Evolutionary conservation across 2,797 vertebrate species (phyloP), one percentile per base, ranked within the genome.

Genomic region (Gallinago stenura): DNA sequence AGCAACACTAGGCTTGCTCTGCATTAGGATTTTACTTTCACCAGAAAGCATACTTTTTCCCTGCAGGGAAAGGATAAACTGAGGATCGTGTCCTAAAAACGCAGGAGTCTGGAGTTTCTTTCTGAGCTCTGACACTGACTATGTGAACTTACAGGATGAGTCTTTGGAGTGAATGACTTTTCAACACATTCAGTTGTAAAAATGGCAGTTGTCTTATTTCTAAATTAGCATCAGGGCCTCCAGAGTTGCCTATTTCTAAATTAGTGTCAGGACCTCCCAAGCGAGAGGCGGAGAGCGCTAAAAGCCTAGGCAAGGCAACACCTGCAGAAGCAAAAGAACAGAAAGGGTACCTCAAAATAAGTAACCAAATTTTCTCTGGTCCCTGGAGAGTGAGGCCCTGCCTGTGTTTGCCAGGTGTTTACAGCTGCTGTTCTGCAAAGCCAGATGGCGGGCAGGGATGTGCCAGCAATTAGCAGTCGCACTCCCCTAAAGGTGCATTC

Each of bases 351-450:
- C 64, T 71, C 3, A 0, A 24, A 64, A 17, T 4, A 33, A 81
- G 9, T 1, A 4, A 8, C 76, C 61, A 13, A 25, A 58, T 58
- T 68, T 31, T 53, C 71, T 57, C 75, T 35, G 64, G 35, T 56
- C 45, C 41, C 62, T 46, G 12, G 48, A 26, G 43, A 75, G 51
- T 41, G 15, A 60, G 35, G 46, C 21, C 14, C 78, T 73, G 61
- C 43, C n/a, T 2, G 39, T 35, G 1, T 70, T 16, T 87, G 39
- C 83, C 68, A 80, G 78, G 2, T 80, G 95, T 68, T 78, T 46
- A 4, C 95, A 96, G 92, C 92, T 93, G 92, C 50, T 41, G 70
- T 10, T 68, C 60, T 88, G 69, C 53, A 31, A 21, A 68, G 35
- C 31, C 70, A 91, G 70, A 17, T 24, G 81, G 56, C 4, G 7